Conservation (phyloP, 2,797 vertebrate genomes). For the Leontopithecus rosalia region DNA sequence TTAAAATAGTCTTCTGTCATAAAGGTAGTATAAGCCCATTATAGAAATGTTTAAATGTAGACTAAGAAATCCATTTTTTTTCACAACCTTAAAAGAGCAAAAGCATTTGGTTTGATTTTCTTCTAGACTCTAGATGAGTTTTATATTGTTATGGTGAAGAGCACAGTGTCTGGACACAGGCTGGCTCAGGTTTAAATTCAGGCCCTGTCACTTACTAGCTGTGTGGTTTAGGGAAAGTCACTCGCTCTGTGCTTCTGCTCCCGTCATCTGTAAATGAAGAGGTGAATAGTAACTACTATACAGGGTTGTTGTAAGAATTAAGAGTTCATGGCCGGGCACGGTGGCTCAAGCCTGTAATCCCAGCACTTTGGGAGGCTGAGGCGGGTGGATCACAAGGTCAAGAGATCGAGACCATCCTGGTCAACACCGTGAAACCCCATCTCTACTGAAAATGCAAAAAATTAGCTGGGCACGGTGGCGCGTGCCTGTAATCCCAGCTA, state of each 20-base stretch:
- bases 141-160: background rate
- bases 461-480: too few species aligned
- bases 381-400: too few species aligned
- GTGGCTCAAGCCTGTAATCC: too few species aligned
- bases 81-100: background rate
- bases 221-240: background rate
- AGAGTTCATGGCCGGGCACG: too few species aligned
- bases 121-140: slow-evolving; percentile 34
- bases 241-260: background rate
- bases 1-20: background rate
- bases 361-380: too few species aligned
- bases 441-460: too few species aligned
- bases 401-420: too few species aligned
- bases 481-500: too few species aligned
- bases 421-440: too few species aligned
- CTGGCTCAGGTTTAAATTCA: background rate
- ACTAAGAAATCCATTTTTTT: background rate
- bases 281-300: background rate
- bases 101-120: slow-evolving; percentile 9
- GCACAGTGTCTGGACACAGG: background rate
- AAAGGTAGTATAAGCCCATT: background rate
- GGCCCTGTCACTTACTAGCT: background rate
- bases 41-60: background rate
- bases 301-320: background rate
- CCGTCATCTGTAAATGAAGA: background rate